Base-by-base conservation (phyloP, 2,113 vertebrate genomes). In the Apodemus sylvaticus region DNA sequence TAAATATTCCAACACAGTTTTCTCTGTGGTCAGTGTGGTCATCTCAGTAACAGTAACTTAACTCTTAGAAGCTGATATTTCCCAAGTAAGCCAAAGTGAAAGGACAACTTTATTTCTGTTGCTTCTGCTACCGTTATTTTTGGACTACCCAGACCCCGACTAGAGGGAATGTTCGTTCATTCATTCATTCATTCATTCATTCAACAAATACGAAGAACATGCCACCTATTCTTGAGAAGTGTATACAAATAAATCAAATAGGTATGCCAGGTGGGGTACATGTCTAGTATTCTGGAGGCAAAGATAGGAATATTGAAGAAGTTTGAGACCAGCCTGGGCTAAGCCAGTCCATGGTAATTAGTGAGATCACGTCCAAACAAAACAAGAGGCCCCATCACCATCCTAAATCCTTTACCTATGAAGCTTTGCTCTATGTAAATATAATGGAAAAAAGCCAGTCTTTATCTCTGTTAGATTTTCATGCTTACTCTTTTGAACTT, bases 401-500 rank as follows among this genome's bases (percentile, higher is more conserved):
- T 48, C 11, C 45, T 34, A 70, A 70, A 14, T 85, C 4, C 16
- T 66, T 66, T 42, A 66, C 34, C 31, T 13, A n/a, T 13, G 5
- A 87, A 92, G 53, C 34, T 90, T 64, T 60, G 48, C 26, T 82
- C 36, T 90, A 22, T 86, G 19, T 51, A 86, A 82, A 68, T 53
- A 53, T 0, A 16, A 94, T 64, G 22, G 34, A 90, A 93, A 96
- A 94, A 97, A 31, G 26, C 1, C 29, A 53, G 7, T 68, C 24
- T 91, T 93, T 82, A 26, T 24, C 19, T 74, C 19, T 36, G 81
- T 82, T 66, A 81, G 51, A 90, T 16, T 68, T 96, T 92, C 16
- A 14, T 48, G 71, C 51, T 92, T 96, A 88, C 19, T n/a, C 81
- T 86, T 92, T 79, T 82, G 36, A 92, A 66, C 82, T 82, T 89